Evolutionary conservation across 2,888 invertebrate genomes (phyloP), one percentile per base, ranked within the genome.

Genomic region (Apotomis turbidana): DNA sequence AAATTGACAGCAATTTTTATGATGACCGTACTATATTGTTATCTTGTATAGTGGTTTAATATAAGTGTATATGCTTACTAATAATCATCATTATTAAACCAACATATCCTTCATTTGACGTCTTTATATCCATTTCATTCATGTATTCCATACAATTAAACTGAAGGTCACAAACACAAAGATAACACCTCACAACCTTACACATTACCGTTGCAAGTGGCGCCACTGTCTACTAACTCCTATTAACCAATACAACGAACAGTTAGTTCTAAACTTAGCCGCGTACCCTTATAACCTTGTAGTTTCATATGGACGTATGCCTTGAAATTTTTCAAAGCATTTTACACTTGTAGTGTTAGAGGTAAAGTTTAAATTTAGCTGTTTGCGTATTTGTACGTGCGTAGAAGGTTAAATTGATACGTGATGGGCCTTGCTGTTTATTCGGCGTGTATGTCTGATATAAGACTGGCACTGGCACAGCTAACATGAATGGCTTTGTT

Each of bases 391-490:
- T 62, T 59, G 41, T 36, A 62, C 62, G 58, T 68, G 68, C 44
- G 58, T 52, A 58, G 62, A 72, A 72, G 71, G 71, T 63, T 71
- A 15, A 57, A 52, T 13, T 54, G 62, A 62, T 62, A 68, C 62
- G 68, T 62, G 71, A 58, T 46, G 52, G 67, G 58, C 71, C 68
- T 72, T 61, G 61, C 46, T 57, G 38, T 49, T 62, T 62, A 55
- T 61, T 57, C 58, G 36, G 9, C 57, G 62, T 67, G 15, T 70
- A 13, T 44, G 27, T 13, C 12, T 8, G 10, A 8, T 44, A n/a
- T 15, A 59, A 41, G 12, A 52, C 52, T n/a, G 8, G 66, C 36
- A 36, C 27, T 27, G 27, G 27, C 27, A 27, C 27, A 27, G 27
- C 27, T 27, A 27, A 27, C 27, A 27, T 27, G 27, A 27, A 27